Conservation (phyloP, 2,113 vertebrate species). For the Himantopus leucocephalus region DNA sequence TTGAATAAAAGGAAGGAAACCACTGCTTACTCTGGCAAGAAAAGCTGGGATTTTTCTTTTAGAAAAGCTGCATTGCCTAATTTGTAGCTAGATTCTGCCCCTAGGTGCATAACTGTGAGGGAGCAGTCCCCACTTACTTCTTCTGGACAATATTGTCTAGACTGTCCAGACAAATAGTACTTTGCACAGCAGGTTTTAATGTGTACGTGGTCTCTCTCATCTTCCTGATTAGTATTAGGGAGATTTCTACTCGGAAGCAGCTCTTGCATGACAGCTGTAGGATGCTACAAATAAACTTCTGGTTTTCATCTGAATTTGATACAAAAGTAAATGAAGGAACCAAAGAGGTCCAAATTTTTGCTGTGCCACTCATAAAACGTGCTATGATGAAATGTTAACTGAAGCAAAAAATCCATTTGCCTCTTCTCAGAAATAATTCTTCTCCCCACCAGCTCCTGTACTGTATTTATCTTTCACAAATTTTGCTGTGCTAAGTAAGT, state of each 20-base stretch:
- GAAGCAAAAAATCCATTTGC: neutral
- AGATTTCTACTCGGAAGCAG: neutral
- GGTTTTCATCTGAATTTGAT: neutral
- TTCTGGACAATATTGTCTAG: neutral
- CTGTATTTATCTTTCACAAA: neutral
- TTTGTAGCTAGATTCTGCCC: neutral
- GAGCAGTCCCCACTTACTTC: neutral
- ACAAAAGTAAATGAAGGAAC: neutral
- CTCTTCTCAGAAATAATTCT: neutral
- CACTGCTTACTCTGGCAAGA: neutral
- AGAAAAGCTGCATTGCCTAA: neutral
- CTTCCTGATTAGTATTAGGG: neutral
- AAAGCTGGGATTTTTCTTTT: neutral
- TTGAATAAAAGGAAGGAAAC: neutral
- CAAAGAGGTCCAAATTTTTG: neutral
- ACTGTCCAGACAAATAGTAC: neutral
- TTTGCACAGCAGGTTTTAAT: neutral
- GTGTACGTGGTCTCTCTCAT: neutral
- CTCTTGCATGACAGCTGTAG: neutral
- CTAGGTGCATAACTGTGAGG: neutral
- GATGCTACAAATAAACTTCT: neutral
- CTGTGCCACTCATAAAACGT: neutral
- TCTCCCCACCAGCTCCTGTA: neutral
- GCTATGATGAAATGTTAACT: neutral
- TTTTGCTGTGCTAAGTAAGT: neutral